A percentile compares a stretch with the other conserved stretches of the same genome.
These are phyloP conservation scores for Crossaster papposus DNA, from an alignment of 53 echinoderm and acorn worm species.

Conservation along the genomic window DNA sequence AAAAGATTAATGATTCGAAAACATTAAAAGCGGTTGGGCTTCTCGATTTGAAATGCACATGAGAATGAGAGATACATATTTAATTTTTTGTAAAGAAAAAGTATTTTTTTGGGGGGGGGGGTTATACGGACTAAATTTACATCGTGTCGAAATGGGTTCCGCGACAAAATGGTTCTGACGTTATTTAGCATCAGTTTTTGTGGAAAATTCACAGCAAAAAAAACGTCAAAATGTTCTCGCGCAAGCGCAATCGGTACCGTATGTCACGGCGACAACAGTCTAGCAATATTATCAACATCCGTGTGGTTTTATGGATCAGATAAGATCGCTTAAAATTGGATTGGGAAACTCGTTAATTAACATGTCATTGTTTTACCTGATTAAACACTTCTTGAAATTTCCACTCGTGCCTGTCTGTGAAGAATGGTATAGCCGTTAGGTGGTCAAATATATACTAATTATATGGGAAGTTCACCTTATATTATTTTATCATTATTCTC, in stretches of 20 bases:
- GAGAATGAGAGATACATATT: no score
- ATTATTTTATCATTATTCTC: no score
- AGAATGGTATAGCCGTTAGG: neutral
- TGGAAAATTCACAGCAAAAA: neutral
- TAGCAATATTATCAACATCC: no score
- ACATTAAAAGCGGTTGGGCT: no score
- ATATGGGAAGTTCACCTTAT: no score
- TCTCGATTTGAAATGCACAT: no score
- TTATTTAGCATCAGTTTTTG: neutral
- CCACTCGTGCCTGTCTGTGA: neutral
- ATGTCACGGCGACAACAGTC: no score
- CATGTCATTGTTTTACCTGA: neutral
- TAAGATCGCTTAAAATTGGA: neutral
- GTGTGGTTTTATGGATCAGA: neutral
- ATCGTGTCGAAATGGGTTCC: neutral
- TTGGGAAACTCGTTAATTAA: neutral
- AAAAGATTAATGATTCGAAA: no score
- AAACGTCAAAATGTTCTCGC: neutral
- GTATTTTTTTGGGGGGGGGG: no score
- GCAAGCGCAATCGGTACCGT: neutral
- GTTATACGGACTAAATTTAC: neutral
- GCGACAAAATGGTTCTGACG: neutral
- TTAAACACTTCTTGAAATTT: neutral
- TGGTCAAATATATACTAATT: neutral
- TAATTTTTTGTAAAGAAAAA: neutral